Conservation (phyloP, 1,140 invertebrate genomes). For the Stegodyphus dumicola region DNA sequence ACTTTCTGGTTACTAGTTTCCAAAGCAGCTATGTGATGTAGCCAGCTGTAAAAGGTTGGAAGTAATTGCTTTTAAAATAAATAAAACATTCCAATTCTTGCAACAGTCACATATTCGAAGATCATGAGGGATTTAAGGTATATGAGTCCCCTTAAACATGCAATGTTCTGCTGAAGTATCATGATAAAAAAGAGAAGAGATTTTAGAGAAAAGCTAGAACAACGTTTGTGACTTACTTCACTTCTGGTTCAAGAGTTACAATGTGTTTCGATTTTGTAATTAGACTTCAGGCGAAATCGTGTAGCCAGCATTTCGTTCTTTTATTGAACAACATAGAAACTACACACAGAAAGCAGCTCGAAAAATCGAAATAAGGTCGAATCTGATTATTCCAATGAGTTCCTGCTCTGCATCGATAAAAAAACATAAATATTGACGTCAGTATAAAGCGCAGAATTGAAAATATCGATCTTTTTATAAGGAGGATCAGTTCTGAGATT, state of each 20-base stretch:
- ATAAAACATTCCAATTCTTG: too few relatives aligned
- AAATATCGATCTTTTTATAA: constrained; percentile 39
- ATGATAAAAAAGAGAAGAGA: too few relatives aligned
- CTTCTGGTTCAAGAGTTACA: background rate
- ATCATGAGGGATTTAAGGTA: too few relatives aligned
- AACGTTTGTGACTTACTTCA: background rate
- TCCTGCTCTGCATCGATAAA: constrained; percentile 37
- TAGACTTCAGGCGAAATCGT: constrained; percentile 42
- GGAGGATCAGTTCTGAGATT: too few relatives aligned
- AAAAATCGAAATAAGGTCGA: constrained; percentile 49
- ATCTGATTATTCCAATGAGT: constrained; percentile 56
- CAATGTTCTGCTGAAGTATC: too few relatives aligned
- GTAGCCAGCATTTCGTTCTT: constrained; percentile 24
- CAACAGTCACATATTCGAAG: too few relatives aligned
- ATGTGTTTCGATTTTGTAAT: constrained; percentile 48
- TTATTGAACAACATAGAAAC: background rate
- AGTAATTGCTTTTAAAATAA: too few relatives aligned
- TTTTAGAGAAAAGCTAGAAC: too few relatives aligned
- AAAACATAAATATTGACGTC: constrained; percentile 51
- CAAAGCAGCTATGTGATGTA: too few relatives aligned
- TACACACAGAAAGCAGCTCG: constrained; percentile 17
- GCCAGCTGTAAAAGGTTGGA: too few relatives aligned
- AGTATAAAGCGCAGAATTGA: constrained; percentile 39
- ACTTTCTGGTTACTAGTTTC: too few relatives aligned
- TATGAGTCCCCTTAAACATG: too few relatives aligned